These are phyloP conservation scores for Hippocampus guttulatus DNA, from an alignment of 2,113 vertebrate species.

Conservation along the genomic window DNA sequence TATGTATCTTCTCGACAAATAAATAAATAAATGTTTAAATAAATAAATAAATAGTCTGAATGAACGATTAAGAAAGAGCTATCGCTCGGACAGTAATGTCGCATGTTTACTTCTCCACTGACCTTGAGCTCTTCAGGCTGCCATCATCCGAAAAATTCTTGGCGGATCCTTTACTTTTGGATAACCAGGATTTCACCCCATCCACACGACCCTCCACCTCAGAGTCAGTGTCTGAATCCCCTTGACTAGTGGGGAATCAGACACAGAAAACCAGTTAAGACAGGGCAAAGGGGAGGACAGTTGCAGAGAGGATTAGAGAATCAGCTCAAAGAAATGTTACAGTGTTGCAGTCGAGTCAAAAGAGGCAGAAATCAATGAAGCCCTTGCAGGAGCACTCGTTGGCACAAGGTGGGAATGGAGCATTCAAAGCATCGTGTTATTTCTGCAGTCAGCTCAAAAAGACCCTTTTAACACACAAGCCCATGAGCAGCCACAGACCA, in stretches of 20 bases:
- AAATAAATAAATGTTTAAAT: no score
- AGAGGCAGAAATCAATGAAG: background rate
- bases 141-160: slow-evolving; percentile 90
- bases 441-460: slow-evolving; percentile 24
- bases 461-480: slow-evolving; percentile 21
- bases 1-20: no score
- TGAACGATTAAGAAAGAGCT: background rate
- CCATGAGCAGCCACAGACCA: background rate
- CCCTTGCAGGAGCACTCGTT: background rate
- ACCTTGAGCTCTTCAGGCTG: slow-evolving; percentile 94
- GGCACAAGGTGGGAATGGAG: slow-evolving; percentile 15
- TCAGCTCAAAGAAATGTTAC: slow-evolving; percentile 6
- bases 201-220: slow-evolving; percentile 91
- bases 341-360: slow-evolving; percentile 2
- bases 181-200: slow-evolving; percentile 95
- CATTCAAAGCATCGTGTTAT: slow-evolving; percentile 17
- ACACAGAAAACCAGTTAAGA: slow-evolving; percentile 30
- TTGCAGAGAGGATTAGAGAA: background rate
- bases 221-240: slow-evolving; percentile 86
- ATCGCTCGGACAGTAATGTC: background rate
- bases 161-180: slow-evolving; percentile 75
- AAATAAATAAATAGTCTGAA: background rate
- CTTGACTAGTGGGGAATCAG: slow-evolving; percentile 73
- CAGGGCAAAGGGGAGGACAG: slow-evolving; percentile 5
- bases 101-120: slow-evolving; percentile 45